Evolutionary conservation across 2,888 invertebrate genomes (phyloP).

Genomic region (Drosophila austrosaltans): DNA sequence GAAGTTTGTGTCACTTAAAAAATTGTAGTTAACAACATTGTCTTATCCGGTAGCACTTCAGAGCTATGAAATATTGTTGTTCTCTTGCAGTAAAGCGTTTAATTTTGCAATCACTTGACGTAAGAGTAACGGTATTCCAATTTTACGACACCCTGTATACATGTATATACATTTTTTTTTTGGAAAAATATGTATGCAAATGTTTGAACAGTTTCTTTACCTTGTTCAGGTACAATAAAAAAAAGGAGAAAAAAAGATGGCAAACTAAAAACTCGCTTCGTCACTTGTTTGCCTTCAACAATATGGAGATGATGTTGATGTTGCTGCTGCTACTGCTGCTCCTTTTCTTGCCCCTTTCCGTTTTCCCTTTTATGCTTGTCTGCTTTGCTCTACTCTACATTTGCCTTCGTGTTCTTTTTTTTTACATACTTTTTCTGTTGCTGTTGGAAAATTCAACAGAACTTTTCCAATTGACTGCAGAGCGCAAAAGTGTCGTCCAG

Average conservation of each 20-base stretch:
- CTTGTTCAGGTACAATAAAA: slow-evolving; percentile 38
- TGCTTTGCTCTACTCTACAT: slow-evolving; percentile 21
- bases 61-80: not conserved
- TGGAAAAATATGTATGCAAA: slow-evolving; percentile 48
- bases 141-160: slow-evolving; percentile 1
- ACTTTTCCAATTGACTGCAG: slow-evolving; percentile 69
- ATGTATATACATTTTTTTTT: not conserved
- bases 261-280: slow-evolving; percentile 44
- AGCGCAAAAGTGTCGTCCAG: slow-evolving; percentile 67
- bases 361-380: slow-evolving; percentile 26
- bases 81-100: not conserved
- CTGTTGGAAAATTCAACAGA: slow-evolving; percentile 52
- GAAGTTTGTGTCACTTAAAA: no score
- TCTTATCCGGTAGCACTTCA: no score
- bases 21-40: no score
- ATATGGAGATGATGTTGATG: slow-evolving; percentile 6
- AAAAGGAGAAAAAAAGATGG: slow-evolving; percentile 9
- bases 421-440: slow-evolving; percentile 32
- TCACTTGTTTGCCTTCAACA: slow-evolving; percentile 33
- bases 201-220: slow-evolving; percentile 52
- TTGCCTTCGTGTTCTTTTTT: slow-evolving; percentile 14
- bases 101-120: not conserved
- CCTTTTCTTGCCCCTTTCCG: slow-evolving; percentile 2
- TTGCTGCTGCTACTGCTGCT: not conserved
- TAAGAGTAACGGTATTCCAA: not conserved